Base-by-base conservation (phyloP, 2,888 invertebrate species). In the Petrolisthes cinctipes region DNA sequence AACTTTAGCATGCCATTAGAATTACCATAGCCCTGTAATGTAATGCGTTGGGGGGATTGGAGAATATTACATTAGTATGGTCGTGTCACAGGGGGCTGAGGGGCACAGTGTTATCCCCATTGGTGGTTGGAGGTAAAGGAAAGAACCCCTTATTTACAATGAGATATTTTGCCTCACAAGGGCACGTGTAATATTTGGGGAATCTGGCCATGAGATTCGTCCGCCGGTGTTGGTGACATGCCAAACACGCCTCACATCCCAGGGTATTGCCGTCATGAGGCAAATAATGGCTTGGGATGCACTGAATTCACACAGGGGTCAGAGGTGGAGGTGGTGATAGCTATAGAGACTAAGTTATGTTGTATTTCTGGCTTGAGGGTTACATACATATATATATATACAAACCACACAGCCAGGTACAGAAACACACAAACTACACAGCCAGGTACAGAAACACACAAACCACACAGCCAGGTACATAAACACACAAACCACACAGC, bases 1-100 rank as follows among this genome's bases (percentile, higher is more conserved):
- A 80, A 80, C 80, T 80, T 80, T 80, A 80, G 57, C 80, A 80
- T 80, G 80, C 57, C 57, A 80, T 80, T 80, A 80, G 80, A 56
- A 80, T 80, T 80, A 80, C 80, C 80, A 80, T 80, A 80, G 54
- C 80, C 80, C 9, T 54, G 56, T 54, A 57, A 54, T n/a, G 56
- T 80, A 80, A 80, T 57, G 57, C 57, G 56, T 80, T 17, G 54
- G 11, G 11, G 17, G 61, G 61, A 61, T 61, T 61, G 1, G 61
- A 17, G 61, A 9, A 61, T 61, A 61, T 61, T 61, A 61, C 61
- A 61, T 61, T 11, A 9, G 17, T 17, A 17, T 61, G 9, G 61
- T 61, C 17, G 61, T 37, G 37, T 37, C 37, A 2, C 2, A 37
- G 61, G 11, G 9, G 61, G 61, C 17, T 61, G 61, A 11, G 61